Evolutionary conservation across 2,888 invertebrate genomes (phyloP).

Genomic region (Nyleta sp.): DNA sequence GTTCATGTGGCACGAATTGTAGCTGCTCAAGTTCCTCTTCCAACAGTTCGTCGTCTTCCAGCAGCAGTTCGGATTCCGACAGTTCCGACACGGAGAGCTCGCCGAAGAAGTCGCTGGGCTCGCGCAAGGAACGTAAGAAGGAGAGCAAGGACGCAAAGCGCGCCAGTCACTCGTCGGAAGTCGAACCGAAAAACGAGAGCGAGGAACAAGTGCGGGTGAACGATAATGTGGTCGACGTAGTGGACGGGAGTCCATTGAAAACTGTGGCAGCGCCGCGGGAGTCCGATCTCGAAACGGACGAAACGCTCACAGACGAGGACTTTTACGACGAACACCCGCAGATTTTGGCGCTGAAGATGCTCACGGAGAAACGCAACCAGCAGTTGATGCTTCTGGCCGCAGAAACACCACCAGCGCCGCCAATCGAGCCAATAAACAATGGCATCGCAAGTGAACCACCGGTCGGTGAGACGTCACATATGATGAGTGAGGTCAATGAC

Average conservation of each 20-base stretch:
- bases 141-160: constrained; percentile 80
- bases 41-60: constrained; percentile 85
- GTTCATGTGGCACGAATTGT: constrained; percentile 92
- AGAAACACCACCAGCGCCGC: constrained; percentile 80
- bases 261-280: constrained; percentile 86
- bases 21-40: constrained; percentile 91
- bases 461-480: constrained; percentile 32
- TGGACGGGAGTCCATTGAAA: constrained; percentile 82
- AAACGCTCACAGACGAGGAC: constrained; percentile 94
- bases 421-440: constrained; percentile 75
- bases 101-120: constrained; percentile 76
- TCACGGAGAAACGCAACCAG: constrained; percentile 90
- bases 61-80: constrained; percentile 85
- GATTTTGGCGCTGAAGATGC: constrained; percentile 87
- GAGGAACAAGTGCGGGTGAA: constrained; percentile 81
- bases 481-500: neutral
- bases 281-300: constrained; percentile 92
- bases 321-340: constrained; percentile 94
- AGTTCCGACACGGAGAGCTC: constrained; percentile 85
- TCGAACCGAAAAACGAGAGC: constrained; percentile 72
- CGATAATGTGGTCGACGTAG: constrained; percentile 83
- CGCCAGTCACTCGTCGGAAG: constrained; percentile 81
- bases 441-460: constrained; percentile 70
- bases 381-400: constrained; percentile 86
- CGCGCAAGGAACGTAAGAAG: constrained; percentile 80